A percentile compares a stretch with the other conserved stretches of the same genome.
Evolutionary conservation across 1,140 invertebrate species (phyloP).

Genomic region (Bemisia tabaci): DNA sequence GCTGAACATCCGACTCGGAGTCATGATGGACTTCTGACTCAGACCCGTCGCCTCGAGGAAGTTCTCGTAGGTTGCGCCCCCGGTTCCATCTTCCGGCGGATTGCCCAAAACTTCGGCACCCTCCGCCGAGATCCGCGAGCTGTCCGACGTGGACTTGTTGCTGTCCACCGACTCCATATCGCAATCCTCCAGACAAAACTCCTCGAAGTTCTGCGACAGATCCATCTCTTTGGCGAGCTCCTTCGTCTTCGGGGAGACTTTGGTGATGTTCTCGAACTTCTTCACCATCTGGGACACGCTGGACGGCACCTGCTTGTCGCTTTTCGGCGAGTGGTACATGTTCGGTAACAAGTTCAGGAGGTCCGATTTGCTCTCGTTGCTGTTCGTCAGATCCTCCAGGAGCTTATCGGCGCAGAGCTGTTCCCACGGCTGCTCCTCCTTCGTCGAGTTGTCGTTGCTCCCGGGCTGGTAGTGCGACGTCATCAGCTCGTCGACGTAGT

Average conservation of each 20-base stretch:
- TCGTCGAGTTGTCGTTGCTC: neutral
- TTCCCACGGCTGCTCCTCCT: constrained; percentile 7
- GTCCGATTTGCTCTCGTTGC: too few relatives aligned
- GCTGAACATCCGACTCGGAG: constrained; percentile 49
- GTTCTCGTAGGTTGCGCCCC: constrained; percentile 45
- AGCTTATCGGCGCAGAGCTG: constrained; percentile 12
- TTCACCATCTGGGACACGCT: constrained; percentile 25
- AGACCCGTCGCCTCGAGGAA: constrained; percentile 65
- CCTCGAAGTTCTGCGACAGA: constrained; percentile 51
- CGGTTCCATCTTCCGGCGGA: neutral
- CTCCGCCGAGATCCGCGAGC: constrained; percentile 25
- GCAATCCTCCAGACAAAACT: constrained; percentile 61
- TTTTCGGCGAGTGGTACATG: constrained; percentile 8
- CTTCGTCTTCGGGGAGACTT: neutral
- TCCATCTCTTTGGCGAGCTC: constrained; percentile 17
- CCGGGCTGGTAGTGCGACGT: neutral
- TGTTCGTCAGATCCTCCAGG: constrained; percentile 16
- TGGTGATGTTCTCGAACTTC: constrained; percentile 22
- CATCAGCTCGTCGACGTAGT: neutral
- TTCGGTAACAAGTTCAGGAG: constrained; percentile 12
- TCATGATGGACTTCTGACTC: constrained; percentile 64
- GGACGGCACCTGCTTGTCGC: constrained; percentile 10
- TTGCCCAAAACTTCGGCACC: neutral
- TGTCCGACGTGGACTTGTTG: constrained; percentile 28
- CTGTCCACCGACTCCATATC: constrained; percentile 39